A percentile compares a stretch with the other conserved stretches of the same genome.
Evolutionary conservation across 2,113 vertebrate genomes (phyloP).

Genomic region (Mormyrus iriodes): DNA sequence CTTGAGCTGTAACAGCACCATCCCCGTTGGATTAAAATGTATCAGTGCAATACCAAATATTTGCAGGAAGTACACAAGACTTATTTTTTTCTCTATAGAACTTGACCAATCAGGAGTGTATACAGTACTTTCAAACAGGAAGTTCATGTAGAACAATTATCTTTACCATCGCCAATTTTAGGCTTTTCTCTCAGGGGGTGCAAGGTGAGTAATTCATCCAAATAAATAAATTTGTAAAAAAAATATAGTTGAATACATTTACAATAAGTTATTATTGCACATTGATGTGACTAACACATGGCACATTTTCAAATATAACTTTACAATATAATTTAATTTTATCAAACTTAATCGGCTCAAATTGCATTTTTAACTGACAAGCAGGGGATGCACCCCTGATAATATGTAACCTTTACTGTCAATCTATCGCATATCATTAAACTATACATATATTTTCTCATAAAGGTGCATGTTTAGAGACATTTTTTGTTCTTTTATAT

Average conservation of each 20-base stretch:
- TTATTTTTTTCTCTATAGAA: not conserved
- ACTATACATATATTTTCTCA: not conserved
- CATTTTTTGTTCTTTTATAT: slow-evolving; percentile 19
- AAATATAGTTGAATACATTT: not conserved
- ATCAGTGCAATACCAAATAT: not conserved
- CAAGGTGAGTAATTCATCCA: not conserved
- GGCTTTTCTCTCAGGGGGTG: not conserved
- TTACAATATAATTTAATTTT: not conserved
- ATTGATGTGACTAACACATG: not conserved
- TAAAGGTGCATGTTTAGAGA: not conserved
- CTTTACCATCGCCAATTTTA: not conserved
- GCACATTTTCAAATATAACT: not conserved
- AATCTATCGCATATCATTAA: not conserved
- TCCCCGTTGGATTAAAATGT: not conserved
- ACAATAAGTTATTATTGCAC: not conserved
- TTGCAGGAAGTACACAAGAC: not conserved
- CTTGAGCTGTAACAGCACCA: not conserved
- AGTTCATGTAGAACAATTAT: not conserved
- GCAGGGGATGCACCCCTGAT: not conserved
- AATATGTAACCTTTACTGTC: not conserved
- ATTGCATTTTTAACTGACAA: not conserved
- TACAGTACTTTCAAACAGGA: not conserved
- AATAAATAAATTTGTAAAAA: not conserved
- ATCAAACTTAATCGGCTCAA: not conserved
- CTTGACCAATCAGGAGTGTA: not conserved